A percentile compares a stretch with the other conserved stretches of the same genome.
Evolutionary conservation across 2,888 invertebrate species (phyloP).

Genomic region (Lydus trimaculatus): DNA sequence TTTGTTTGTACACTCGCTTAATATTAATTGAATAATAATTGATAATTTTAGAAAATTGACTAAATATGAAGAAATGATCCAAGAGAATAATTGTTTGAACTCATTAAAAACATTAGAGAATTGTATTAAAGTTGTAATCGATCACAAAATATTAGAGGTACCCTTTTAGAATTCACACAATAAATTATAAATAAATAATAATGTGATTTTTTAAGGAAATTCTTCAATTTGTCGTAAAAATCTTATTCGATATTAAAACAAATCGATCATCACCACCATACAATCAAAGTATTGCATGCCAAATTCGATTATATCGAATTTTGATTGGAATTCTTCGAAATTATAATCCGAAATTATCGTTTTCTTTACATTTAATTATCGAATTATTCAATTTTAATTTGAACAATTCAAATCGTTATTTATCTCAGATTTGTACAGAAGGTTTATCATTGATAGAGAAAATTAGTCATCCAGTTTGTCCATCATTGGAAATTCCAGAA

Average conservation of each 20-base stretch:
- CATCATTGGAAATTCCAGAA: slow-evolving; percentile 1
- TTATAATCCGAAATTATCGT: not conserved
- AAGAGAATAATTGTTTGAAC: not conserved
- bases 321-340: not conserved
- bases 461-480: slow-evolving; percentile 7
- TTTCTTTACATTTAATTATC: not conserved
- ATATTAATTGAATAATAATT: not conserved
- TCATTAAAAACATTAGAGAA: not conserved
- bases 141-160: slow-evolving; percentile 1
- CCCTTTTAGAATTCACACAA: not conserved
- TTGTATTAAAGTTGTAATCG: not conserved
- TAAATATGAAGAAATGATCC: not conserved
- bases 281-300: not conserved
- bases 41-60: not conserved
- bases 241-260: not conserved
- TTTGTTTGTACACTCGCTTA: no score
- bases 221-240: not conserved
- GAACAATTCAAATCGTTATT: not conserved
- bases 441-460: slow-evolving; percentile 1
- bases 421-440: not conserved
- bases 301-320: slow-evolving; percentile 4
- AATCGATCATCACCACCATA: slow-evolving; percentile 3
- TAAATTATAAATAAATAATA: not conserved
- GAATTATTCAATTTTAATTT: slow-evolving; percentile 13
- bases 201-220: not conserved